phyloP scores from a whole-genome alignment of 2,113 vertebrate genomes.

The Lycaon pictus region DNA sequence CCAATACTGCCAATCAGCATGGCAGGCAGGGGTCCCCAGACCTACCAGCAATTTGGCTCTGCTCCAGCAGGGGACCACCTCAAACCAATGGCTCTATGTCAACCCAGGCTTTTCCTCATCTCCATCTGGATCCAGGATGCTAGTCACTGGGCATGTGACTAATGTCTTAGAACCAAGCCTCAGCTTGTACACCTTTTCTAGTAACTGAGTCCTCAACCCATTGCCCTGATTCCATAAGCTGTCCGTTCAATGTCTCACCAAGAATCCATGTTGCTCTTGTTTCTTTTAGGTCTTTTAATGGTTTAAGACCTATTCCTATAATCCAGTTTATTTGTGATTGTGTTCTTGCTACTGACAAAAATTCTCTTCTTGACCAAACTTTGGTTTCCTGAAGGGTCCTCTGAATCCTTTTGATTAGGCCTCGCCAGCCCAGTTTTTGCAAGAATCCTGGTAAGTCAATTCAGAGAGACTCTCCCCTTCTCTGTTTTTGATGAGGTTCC shows the following conservation, averaged over 20 bases:
- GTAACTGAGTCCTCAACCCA: neutral
- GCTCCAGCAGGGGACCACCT: neutral
- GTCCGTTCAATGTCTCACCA: neutral
- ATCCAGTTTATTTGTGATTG: neutral
- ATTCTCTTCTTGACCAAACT: neutral
- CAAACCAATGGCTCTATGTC: neutral
- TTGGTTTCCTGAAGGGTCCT: neutral
- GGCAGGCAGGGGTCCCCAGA: neutral
- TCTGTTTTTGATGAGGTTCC: neutral
- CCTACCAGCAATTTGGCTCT: neutral
- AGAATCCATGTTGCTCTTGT: neutral
- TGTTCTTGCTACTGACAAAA: neutral
- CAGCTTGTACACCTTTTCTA: neutral
- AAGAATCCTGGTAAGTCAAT: neutral
- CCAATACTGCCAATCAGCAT: neutral
- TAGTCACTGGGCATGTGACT: neutral
- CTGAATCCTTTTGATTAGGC: neutral
- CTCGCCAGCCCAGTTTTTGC: neutral
- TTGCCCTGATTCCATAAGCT: neutral
- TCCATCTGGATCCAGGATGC: neutral
- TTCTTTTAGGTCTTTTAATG: neutral
- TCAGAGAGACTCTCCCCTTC: neutral
- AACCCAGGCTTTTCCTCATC: neutral
- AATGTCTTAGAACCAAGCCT: constrained; percentile 23
- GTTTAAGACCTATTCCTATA: neutral